Evolutionary conservation across 2,113 vertebrate genomes (phyloP).

Genomic region (Sinocyclocheilus rhinocerous): DNA sequence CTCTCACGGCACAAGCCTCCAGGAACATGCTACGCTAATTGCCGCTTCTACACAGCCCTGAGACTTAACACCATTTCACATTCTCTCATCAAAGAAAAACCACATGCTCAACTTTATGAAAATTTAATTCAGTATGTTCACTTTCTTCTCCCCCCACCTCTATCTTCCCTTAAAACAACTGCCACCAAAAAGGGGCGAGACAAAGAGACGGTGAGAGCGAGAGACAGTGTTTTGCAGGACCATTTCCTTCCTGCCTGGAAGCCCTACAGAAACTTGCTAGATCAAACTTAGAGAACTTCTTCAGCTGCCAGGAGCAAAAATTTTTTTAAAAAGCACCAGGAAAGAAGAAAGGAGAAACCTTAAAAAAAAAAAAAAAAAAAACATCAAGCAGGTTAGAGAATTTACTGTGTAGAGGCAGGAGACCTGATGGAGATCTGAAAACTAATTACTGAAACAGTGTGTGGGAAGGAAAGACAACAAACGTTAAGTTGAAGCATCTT

Average conservation of each 20-base stretch:
- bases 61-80: conserved; percentile 70
- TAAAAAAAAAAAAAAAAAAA: conserved; percentile 43
- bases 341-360: conserved; percentile 31
- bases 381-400: conserved; percentile 33
- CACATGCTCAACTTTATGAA: conserved; percentile 78
- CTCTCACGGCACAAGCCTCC: conserved; percentile 56
- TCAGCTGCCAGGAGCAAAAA: conserved; percentile 71
- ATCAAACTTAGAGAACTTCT: conserved; percentile 70
- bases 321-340: conserved; percentile 52
- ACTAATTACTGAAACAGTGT: conserved; percentile 64
- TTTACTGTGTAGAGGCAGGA: conserved; percentile 58
- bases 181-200: conserved; percentile 40
- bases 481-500: conserved; percentile 56
- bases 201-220: conserved; percentile 14
- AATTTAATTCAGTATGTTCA: conserved; percentile 81
- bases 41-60: conserved; percentile 74
- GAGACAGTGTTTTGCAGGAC: conserved; percentile 64
- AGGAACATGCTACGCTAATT: conserved; percentile 77
- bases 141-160: conserved; percentile 66
- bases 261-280: conserved; percentile 74
- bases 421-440: conserved; percentile 58
- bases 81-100: conserved; percentile 79
- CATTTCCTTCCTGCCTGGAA: conserved; percentile 81
- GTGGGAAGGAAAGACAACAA: conserved; percentile 50
- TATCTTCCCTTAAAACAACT: conserved; percentile 28